Conservation (phyloP, 2,797 vertebrate genomes). For the Phoebastria nigripes region DNA sequence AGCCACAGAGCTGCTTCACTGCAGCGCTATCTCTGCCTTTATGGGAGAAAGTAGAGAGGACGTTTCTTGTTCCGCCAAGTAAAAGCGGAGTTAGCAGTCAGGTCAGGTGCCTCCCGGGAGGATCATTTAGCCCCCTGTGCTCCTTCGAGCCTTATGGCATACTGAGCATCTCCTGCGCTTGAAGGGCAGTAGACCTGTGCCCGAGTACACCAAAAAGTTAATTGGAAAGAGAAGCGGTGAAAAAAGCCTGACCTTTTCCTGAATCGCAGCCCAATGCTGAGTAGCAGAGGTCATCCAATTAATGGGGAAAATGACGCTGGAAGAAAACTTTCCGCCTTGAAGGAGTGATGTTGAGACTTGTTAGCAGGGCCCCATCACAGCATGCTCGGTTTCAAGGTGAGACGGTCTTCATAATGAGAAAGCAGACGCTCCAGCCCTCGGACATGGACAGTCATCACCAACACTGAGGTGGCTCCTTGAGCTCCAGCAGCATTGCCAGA, state of each 20-base stretch:
- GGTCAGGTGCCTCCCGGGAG: neutral
- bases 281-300: constrained; percentile 41
- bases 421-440: rapidly evolving
- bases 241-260: constrained; percentile 48
- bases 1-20: neutral
- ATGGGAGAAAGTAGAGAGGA: neutral
- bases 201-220: constrained; percentile 36
- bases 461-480: neutral
- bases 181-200: constrained; percentile 18
- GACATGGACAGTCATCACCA: rapidly evolving
- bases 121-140: neutral
- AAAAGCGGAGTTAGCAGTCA: constrained; percentile 24
- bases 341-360: neutral
- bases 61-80: neutral
- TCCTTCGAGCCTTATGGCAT: neutral
- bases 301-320: neutral
- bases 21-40: neutral
- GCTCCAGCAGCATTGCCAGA: neutral
- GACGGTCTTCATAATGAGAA: rapidly evolving
- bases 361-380: rapidly evolving
- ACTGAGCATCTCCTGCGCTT: neutral
- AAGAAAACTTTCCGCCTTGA: neutral
- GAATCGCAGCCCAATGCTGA: neutral
- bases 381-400: rapidly evolving
- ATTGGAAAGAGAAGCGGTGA: constrained; percentile 16